A percentile compares a stretch with the other conserved stretches of the same genome.
These are phyloP conservation scores for Pantherophis alleghaniensis DNA, from an alignment of 2,797 vertebrate genomes.

Conservation along the genomic window DNA sequence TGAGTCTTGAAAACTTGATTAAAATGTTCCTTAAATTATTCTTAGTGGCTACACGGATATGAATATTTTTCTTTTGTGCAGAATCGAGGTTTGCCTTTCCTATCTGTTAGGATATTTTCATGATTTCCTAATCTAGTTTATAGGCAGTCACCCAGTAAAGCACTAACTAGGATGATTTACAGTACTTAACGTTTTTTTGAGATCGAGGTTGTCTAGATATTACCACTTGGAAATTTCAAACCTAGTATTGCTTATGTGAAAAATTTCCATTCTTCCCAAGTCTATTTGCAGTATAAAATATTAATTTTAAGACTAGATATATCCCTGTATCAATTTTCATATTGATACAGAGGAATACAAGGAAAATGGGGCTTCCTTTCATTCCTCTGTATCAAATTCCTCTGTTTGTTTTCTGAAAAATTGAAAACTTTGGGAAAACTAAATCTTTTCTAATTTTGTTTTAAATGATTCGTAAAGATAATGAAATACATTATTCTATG, in stretches of 20 bases:
- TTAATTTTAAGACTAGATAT: too few species aligned
- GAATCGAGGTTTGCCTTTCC: background rate
- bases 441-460: too few species aligned
- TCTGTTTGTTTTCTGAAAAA: too few species aligned
- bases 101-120: background rate
- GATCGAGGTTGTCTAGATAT: background rate
- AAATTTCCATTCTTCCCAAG: background rate
- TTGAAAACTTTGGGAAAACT: too few species aligned
- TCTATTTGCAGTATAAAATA: background rate
- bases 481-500: too few species aligned
- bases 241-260: background rate
- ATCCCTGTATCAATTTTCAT: too few species aligned
- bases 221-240: background rate
- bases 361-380: too few species aligned
- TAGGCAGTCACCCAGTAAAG: background rate
- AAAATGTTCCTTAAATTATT: background rate
- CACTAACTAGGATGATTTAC: background rate
- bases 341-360: too few species aligned
- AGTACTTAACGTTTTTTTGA: background rate
- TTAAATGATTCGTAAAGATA: too few species aligned
- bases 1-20: background rate
- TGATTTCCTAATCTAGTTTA: background rate
- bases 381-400: too few species aligned
- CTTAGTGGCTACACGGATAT: background rate
- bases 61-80: background rate